phyloP scores from a whole-genome alignment of 2,113 vertebrate species.

The Phylloscopus trochilus region DNA sequence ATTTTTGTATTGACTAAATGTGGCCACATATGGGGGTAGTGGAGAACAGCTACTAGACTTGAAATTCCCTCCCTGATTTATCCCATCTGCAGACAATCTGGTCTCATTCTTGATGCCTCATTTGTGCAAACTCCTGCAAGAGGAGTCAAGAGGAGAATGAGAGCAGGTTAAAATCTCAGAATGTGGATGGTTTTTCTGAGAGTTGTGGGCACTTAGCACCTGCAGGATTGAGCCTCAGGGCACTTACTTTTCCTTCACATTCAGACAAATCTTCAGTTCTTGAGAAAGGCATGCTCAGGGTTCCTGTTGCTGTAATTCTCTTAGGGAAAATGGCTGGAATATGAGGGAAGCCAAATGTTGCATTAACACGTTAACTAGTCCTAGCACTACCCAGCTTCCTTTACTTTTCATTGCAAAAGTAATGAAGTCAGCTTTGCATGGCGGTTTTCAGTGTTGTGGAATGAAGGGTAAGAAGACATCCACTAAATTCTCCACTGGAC shows the following conservation, averaged over 20 bases:
- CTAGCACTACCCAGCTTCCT: neutral
- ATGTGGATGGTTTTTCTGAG: neutral
- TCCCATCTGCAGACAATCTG: neutral
- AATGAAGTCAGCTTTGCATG: neutral
- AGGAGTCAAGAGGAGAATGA: neutral
- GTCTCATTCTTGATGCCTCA: neutral
- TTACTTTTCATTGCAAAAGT: neutral
- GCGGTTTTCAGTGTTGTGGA: neutral
- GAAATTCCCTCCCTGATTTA: neutral
- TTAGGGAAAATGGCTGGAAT: neutral
- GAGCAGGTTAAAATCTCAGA: neutral
- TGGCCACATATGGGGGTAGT: neutral
- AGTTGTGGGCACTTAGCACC: neutral
- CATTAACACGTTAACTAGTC: neutral
- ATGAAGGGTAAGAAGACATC: neutral
- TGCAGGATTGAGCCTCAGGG: neutral
- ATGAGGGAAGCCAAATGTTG: neutral
- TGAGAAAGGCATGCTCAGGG: neutral
- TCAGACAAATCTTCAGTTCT: neutral
- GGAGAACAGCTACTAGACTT: neutral
- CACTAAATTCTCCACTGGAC: neutral
- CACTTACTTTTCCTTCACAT: neutral
- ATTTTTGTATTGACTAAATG: neutral
- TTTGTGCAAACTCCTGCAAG: neutral
- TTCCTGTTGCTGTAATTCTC: neutral